Conservation (phyloP, 2,797 vertebrate genomes). For the Mormyrops attenuatus region DNA sequence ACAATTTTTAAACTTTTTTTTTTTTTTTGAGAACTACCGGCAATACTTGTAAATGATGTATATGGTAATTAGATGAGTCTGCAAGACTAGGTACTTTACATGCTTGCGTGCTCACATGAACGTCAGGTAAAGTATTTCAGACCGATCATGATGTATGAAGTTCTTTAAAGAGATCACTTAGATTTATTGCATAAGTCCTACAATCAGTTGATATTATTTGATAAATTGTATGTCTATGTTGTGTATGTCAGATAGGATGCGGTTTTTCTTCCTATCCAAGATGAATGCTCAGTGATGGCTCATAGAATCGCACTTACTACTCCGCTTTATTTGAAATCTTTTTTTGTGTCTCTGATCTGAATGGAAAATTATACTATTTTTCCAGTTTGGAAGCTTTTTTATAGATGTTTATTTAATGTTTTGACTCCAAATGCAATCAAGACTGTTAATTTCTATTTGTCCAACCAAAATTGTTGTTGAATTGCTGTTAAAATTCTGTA, state of each 20-base stretch:
- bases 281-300: slow-evolving; percentile 63
- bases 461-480: slow-evolving; percentile 73
- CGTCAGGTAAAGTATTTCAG: slow-evolving; percentile 41
- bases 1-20: slow-evolving; percentile 38
- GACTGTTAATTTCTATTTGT: slow-evolving; percentile 80
- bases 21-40: slow-evolving; percentile 45
- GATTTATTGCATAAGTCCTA: slow-evolving; percentile 45
- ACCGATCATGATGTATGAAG: slow-evolving; percentile 47
- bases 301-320: slow-evolving; percentile 73
- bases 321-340: slow-evolving; percentile 56
- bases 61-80: slow-evolving; percentile 55
- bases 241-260: slow-evolving; percentile 62
- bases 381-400: slow-evolving; percentile 60
- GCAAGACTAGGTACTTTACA: slow-evolving; percentile 68
- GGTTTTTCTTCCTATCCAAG: slow-evolving; percentile 63
- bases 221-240: slow-evolving; percentile 34
- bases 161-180: slow-evolving; percentile 32
- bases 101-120: slow-evolving; percentile 63
- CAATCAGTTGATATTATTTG: slow-evolving; percentile 47
- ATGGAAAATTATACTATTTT: slow-evolving; percentile 62
- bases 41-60: slow-evolving; percentile 64
- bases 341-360: slow-evolving; percentile 58
- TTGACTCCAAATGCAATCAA: slow-evolving; percentile 77
- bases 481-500: slow-evolving; percentile 69
- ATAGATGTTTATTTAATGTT: slow-evolving; percentile 70